A percentile compares a stretch with the other conserved stretches of the same genome.
phyloP scores from a whole-genome alignment of 2,113 vertebrate species.

The Dicrurus megarhynchus region DNA sequence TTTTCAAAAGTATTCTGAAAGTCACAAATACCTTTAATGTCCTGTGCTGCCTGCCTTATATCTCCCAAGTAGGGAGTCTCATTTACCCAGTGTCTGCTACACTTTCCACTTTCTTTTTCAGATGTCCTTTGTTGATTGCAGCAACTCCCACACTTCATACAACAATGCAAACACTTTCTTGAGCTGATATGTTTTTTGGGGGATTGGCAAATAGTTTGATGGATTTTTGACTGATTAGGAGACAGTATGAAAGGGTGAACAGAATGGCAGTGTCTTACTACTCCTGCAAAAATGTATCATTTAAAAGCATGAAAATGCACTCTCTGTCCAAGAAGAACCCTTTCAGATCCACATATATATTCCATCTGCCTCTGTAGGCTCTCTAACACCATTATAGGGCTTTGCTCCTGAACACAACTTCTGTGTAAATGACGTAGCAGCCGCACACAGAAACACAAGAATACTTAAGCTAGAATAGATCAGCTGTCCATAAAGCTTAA shows the following conservation, averaged over 20 bases:
- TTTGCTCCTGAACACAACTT: conserved; percentile 32
- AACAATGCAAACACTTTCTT: neutral
- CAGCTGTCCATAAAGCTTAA: neutral
- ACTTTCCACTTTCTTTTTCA: neutral
- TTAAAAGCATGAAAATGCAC: neutral
- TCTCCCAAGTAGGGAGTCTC: neutral
- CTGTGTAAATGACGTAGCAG: neutral
- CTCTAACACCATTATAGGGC: neutral
- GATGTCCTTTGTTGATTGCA: neutral
- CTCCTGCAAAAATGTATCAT: neutral
- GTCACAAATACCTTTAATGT: neutral
- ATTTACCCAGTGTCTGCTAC: neutral
- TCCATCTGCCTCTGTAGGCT: neutral
- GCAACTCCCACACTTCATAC: neutral
- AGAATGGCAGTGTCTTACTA: neutral
- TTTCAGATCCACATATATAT: neutral
- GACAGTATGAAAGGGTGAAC: neutral
- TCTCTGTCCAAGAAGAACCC: neutral
- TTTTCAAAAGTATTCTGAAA: neutral
- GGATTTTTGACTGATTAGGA: neutral
- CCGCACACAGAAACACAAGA: neutral
- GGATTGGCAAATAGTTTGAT: neutral
- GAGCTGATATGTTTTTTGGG: neutral
- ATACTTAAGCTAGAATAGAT: conserved; percentile 22
- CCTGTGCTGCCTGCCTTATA: neutral